Evolutionary conservation across 2,888 invertebrate genomes (phyloP).

Genomic region (Idaea aversata): DNA sequence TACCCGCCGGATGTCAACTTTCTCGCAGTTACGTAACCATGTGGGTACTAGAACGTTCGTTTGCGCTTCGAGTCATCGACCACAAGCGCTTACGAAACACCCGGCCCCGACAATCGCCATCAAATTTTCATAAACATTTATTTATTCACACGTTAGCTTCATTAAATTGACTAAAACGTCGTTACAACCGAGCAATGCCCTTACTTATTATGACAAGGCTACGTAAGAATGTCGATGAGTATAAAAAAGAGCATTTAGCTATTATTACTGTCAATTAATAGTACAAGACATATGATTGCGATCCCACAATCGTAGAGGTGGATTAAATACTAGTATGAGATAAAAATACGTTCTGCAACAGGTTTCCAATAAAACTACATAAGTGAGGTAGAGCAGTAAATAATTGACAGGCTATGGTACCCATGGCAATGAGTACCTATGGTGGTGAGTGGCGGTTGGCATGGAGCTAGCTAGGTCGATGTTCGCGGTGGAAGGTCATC

Average conservation of each 20-base stretch:
- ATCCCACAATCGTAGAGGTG: neutral
- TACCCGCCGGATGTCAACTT: conserved; percentile 71
- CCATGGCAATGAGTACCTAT: conserved; percentile 33
- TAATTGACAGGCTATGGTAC: conserved; percentile 37
- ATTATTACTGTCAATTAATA: neutral
- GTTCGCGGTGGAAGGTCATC: conserved; percentile 69
- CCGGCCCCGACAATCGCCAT: conserved; percentile 50
- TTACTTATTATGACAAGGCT: neutral
- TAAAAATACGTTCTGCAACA: conserved; percentile 5
- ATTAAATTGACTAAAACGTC: neutral
- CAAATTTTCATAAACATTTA: conserved; percentile 24
- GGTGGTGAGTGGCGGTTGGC: conserved; percentile 23
- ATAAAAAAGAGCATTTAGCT: neutral
- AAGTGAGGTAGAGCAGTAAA: conserved; percentile 17
- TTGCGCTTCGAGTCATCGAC: conserved; percentile 79
- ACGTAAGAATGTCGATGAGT: neutral
- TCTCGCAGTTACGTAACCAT: conserved; percentile 75
- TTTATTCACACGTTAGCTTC: neutral
- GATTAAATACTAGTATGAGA: neutral
- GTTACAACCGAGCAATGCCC: neutral
- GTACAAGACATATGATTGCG: neutral
- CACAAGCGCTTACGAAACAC: conserved; percentile 75
- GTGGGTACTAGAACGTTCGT: conserved; percentile 75
- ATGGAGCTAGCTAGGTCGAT: conserved; percentile 60
- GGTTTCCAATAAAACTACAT: conserved; percentile 14